Percentiles rank a stretch among this genome's conserved stretches.
Conservation (phyloP, 2,113 vertebrate genomes). For the Ophiodon elongatus region DNA sequence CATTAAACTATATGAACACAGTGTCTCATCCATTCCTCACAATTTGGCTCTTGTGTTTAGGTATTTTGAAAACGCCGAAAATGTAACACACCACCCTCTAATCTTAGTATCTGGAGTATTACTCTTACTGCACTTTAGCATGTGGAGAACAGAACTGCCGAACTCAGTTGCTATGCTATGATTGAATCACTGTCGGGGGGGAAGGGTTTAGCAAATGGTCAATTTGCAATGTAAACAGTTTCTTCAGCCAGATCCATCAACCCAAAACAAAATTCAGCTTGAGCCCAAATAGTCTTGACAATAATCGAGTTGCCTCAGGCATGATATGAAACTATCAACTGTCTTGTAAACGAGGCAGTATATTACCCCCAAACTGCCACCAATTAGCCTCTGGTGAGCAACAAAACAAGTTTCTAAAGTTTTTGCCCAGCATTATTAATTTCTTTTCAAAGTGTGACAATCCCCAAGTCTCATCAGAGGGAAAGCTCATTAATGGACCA, state of each 20-base stretch:
- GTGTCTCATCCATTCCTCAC: not conserved
- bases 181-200: not conserved
- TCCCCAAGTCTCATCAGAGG: slow-evolving; percentile 31
- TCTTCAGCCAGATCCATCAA: not conserved
- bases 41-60: not conserved
- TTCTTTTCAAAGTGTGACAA: slow-evolving; percentile 61
- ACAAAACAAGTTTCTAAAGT: slow-evolving; percentile 48
- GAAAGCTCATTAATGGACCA: slow-evolving; percentile 59
- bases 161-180: not conserved
- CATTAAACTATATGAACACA: not conserved
- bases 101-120: not conserved
- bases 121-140: not conserved
- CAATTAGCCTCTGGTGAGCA: slow-evolving; percentile 50
- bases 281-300: not conserved
- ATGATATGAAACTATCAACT: slow-evolving; percentile 23
- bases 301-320: not conserved
- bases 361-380: slow-evolving; percentile 26
- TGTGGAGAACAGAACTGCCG: not conserved
- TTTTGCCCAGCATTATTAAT: slow-evolving; percentile 22
- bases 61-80: not conserved
- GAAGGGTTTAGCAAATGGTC: not conserved
- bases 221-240: slow-evolving; percentile 12
- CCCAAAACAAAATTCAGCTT: not conserved
- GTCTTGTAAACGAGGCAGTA: slow-evolving; percentile 6
- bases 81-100: not conserved